phyloP scores from a whole-genome alignment of 2,113 vertebrate species.

The Mus spicilegus region DNA sequence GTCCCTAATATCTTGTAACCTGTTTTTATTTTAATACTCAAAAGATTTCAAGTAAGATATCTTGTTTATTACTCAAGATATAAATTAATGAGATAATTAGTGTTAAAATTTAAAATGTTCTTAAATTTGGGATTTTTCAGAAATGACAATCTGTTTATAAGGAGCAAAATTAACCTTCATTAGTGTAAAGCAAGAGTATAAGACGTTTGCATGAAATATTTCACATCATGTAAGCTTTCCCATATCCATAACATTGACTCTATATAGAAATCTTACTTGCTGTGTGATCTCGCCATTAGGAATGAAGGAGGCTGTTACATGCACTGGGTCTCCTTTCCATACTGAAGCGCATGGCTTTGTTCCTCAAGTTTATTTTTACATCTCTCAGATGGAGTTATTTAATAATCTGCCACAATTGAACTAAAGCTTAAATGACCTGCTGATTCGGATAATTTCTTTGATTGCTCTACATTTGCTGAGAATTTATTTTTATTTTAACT shows the following conservation, averaged over 20 bases:
- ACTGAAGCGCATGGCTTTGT: conserved; percentile 74
- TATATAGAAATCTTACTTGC: conserved; percentile 82
- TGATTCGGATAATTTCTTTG: conserved; percentile 72
- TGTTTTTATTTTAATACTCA: conserved; percentile 58
- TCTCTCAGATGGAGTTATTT: conserved; percentile 77
- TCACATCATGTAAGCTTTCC: conserved; percentile 78
- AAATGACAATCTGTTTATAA: conserved; percentile 72
- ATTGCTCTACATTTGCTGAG: conserved; percentile 51
- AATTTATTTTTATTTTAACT: conserved; percentile 73
- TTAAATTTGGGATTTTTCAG: conserved; percentile 60
- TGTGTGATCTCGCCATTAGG: conserved; percentile 69
- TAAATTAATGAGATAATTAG: conserved; percentile 51
- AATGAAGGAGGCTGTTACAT: conserved; percentile 66
- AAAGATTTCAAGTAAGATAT: conserved; percentile 46
- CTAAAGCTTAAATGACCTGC: conserved; percentile 72
- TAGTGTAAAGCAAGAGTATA: conserved; percentile 76
- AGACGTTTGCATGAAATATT: conserved; percentile 84
- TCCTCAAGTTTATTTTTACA: conserved; percentile 76
- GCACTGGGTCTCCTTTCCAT: conserved; percentile 67
- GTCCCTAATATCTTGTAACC: conserved; percentile 69
- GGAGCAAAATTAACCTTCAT: conserved; percentile 78
- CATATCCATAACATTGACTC: conserved; percentile 72
- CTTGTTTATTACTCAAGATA: conserved; percentile 71
- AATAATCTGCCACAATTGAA: conserved; percentile 78
- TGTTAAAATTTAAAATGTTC: conserved; percentile 59